These are phyloP conservation scores for Lasiommata megera DNA, from an alignment of 2,888 invertebrate genomes.

Conservation along the genomic window DNA sequence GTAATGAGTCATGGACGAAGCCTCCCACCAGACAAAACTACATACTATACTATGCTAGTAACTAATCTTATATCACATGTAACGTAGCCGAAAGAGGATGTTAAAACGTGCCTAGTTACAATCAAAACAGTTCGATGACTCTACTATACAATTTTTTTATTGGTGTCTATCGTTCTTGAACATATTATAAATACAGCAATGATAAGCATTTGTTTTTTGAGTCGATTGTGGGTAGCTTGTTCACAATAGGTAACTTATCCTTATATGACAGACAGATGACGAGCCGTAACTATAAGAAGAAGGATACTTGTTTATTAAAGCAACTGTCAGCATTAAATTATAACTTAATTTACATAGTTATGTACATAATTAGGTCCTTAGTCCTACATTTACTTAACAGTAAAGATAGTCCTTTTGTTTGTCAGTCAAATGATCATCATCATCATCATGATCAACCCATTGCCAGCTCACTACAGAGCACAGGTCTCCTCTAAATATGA, in stretches of 20 bases:
- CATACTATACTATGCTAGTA: too few species aligned
- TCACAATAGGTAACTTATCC: conserved; percentile 9
- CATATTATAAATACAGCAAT: background rate
- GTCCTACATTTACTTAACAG: too few species aligned
- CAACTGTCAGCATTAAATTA: conserved; percentile 1
- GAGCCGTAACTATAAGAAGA: conserved; percentile 1
- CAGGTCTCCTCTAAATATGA: too few species aligned
- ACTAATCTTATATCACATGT: too few species aligned
- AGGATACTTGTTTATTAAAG: background rate
- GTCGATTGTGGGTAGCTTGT: background rate
- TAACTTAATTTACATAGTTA: background rate
- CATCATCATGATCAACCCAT: too few species aligned
- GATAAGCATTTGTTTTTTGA: background rate
- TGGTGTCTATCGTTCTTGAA: background rate
- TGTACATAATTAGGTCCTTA: too few species aligned
- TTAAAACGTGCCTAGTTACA: background rate
- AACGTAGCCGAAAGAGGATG: background rate
- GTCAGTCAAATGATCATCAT: too few species aligned
- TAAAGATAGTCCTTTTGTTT: too few species aligned
- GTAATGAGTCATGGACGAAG: too few species aligned
- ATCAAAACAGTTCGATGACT: background rate
- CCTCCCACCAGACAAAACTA: too few species aligned
- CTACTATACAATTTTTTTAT: background rate
- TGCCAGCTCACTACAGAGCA: too few species aligned
- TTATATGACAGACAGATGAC: conserved; percentile 6